Percentiles rank a stretch among this genome's conserved stretches.
Evolutionary conservation across 2,113 vertebrate species (phyloP).

Genomic region (Malurus melanocephalus): DNA sequence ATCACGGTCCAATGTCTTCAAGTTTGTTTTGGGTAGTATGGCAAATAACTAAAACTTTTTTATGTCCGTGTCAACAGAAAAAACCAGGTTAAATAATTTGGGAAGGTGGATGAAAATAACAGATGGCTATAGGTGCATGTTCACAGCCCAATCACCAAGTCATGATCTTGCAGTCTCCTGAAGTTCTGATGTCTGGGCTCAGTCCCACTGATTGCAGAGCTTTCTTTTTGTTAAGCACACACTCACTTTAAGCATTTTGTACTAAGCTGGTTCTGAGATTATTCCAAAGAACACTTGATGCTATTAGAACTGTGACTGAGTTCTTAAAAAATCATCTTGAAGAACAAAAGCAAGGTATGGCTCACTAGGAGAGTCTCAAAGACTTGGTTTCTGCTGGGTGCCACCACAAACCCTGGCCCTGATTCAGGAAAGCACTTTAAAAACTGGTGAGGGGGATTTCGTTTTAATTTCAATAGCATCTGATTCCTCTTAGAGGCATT

Average conservation of each 20-base stretch:
- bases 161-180: neutral
- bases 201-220: neutral
- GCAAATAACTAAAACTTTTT: neutral
- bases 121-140: neutral
- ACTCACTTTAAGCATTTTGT: neutral
- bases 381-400: neutral
- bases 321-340: neutral
- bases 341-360: neutral
- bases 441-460: constrained; percentile 29
- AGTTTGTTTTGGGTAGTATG: neutral
- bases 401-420: neutral
- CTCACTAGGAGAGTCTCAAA: neutral
- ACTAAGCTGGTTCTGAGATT: neutral
- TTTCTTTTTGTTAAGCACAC: neutral
- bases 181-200: neutral
- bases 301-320: neutral
- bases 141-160: neutral
- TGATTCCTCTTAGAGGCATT: constrained; percentile 32
- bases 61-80: neutral
- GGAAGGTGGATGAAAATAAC: neutral
- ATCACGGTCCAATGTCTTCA: neutral
- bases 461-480: constrained; percentile 44
- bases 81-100: neutral
- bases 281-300: neutral
- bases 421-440: constrained; percentile 28